Evolutionary conservation across 2,113 vertebrate species (phyloP).

Genomic region (Microcebus tavaratra): DNA sequence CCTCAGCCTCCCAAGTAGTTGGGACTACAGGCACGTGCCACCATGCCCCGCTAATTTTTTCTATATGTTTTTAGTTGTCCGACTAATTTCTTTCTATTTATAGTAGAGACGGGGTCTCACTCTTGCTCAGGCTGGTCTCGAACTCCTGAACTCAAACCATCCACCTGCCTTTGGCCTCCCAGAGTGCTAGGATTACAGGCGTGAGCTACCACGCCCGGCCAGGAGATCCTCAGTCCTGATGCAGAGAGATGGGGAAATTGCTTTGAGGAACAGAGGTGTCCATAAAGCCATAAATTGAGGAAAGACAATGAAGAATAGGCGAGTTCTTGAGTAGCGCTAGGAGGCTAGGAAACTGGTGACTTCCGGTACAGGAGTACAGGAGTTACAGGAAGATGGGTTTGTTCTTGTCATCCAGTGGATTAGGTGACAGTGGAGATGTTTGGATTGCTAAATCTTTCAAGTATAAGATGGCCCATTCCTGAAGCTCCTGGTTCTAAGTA

Average conservation of each 20-base stretch:
- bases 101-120: too few relatives aligned
- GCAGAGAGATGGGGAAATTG: constrained; percentile 9
- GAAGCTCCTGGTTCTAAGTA: constrained; percentile 38
- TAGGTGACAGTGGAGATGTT: background rate
- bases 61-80: too few relatives aligned
- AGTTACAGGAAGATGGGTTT: background rate
- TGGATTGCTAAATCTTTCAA: constrained; percentile 6
- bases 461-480: background rate
- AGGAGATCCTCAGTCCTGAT: background rate
- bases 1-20: too few relatives aligned
- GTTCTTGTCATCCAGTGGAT: background rate
- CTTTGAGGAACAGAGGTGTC: background rate
- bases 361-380: background rate
- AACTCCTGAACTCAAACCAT: too few relatives aligned
- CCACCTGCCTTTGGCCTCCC: too few relatives aligned
- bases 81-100: too few relatives aligned
- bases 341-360: background rate
- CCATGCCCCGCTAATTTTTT: too few relatives aligned
- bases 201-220: too few relatives aligned
- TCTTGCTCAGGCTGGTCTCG: too few relatives aligned
- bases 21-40: too few relatives aligned
- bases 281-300: background rate
- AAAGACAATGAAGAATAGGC: background rate
- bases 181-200: too few relatives aligned
- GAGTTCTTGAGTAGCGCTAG: background rate